Evolutionary conservation across 2,797 vertebrate species (phyloP), one percentile per base, ranked within the genome.

Genomic region (Dromococcyx pavoninus): DNA sequence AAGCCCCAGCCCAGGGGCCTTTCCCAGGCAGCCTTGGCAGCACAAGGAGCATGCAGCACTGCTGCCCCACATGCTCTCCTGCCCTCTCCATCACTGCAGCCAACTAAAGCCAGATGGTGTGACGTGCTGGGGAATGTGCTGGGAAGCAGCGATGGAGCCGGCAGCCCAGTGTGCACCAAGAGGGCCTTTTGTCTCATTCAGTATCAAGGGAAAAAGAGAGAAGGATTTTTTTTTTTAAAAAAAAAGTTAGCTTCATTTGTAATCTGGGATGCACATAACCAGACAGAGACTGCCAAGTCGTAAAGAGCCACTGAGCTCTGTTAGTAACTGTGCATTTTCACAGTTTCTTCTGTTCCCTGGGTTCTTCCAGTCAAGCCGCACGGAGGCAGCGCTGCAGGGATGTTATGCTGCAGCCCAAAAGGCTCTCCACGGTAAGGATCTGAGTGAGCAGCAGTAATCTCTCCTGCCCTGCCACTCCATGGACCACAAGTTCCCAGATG

Each of bases 31-130:
- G 64, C 48, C 30, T 37, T 4, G 3, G 28, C 19, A 24, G 41
- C 57, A 19, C 17, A 2, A 35, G 37, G 22, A 71, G 58, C 16
- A 13, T 65, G 51, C 3, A 1, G 28, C 32, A 51, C 25, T 13
- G 41, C 44, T 5, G 3, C 8, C 44, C 58, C 7, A 0, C 0
- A 19, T 3, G 5, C 2, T 3, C 39, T 33, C 37, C 37, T 3
- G 3, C 7, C 37, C 66, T 51, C 32, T 60, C 78, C 60, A 23
- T 43, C 54, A 1, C 86, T 7, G 48, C 60, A 43, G 51, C 33
- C 18, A 22, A 3, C 23, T 19, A 60, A 74, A 50, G 18, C 53
- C 43, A 80, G 50, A 51, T 4, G 12, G 19, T 18, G 41, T 4
- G 1, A 56, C 1, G 2, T 6, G 2, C 54, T 21, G 25, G 46